Evolutionary conservation across 1,140 invertebrate genomes (phyloP).

Genomic region (Danaus melanippus): DNA sequence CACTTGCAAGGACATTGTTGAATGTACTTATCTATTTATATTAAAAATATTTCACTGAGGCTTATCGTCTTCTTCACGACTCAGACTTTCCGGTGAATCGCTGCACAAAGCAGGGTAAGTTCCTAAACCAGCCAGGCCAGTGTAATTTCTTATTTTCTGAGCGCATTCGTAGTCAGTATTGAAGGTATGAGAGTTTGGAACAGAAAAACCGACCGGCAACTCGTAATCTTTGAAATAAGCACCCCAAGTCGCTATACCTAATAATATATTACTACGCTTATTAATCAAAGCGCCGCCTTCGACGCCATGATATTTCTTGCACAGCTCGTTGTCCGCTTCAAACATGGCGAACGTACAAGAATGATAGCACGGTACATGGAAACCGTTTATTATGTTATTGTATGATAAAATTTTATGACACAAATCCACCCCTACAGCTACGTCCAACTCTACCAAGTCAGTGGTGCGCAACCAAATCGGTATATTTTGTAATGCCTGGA

Average conservation of each 20-base stretch:
- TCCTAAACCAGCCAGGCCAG: neutral
- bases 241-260: constrained; percentile 47
- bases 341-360: constrained; percentile 32
- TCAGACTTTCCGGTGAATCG: too few species aligned
- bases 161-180: constrained; percentile 35
- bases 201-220: constrained; percentile 43
- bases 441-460: constrained; percentile 25
- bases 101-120: too few species aligned
- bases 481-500: too few species aligned
- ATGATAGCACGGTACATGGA: constrained; percentile 41
- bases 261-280: constrained; percentile 24
- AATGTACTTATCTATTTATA: too few species aligned
- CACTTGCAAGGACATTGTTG: too few species aligned
- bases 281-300: constrained; percentile 36
- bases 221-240: constrained; percentile 18
- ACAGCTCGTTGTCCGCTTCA: constrained; percentile 7
- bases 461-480: too few species aligned
- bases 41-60: too few species aligned
- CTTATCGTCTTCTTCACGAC: too few species aligned
- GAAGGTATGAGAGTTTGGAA: constrained; percentile 39
- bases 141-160: constrained; percentile 28
- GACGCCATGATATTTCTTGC: constrained; percentile 31
- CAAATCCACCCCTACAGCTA: constrained; percentile 29
- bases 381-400: constrained; percentile 21
- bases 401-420: constrained; percentile 30